Evolutionary conservation across 1,140 invertebrate species (phyloP).

Genomic region (Aphis gossypii): DNA sequence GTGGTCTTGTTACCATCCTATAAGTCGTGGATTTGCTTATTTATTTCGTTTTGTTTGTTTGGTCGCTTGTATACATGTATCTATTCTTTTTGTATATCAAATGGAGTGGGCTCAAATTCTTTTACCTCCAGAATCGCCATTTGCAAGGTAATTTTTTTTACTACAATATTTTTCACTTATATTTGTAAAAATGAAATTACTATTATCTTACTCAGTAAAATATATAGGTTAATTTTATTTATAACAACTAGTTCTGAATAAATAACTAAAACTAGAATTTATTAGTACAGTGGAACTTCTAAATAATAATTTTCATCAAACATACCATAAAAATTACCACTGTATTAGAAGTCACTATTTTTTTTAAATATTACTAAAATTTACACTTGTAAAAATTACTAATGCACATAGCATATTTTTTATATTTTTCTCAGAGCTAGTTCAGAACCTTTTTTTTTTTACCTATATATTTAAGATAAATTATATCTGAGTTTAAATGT

Average conservation of each 20-base stretch:
- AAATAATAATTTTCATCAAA: neutral
- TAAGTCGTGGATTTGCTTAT: constrained; percentile 76
- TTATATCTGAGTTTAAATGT: neutral
- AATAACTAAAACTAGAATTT: neutral
- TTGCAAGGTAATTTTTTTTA: constrained; percentile 69
- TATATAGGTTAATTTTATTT: neutral
- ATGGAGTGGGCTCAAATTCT: constrained; percentile 81
- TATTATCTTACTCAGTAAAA: neutral
- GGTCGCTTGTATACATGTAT: constrained; percentile 78
- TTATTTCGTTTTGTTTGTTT: constrained; percentile 76
- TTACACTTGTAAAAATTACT: neutral
- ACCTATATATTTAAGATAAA: neutral
- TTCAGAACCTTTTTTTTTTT: neutral
- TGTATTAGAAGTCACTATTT: neutral
- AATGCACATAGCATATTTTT: neutral
- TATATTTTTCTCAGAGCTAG: neutral
- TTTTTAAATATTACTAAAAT: neutral
- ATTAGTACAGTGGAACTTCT: too few relatives aligned
- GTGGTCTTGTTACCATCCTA: constrained; percentile 83
- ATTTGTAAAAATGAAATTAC: neutral
- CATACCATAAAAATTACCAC: neutral
- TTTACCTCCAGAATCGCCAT: constrained; percentile 73
- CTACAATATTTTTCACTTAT: neutral
- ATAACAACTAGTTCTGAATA: neutral
- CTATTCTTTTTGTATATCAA: constrained; percentile 84